These are phyloP conservation scores for Brienomyrus longianalis DNA, from an alignment of 2,113 vertebrate genomes.

Conservation along the genomic window DNA sequence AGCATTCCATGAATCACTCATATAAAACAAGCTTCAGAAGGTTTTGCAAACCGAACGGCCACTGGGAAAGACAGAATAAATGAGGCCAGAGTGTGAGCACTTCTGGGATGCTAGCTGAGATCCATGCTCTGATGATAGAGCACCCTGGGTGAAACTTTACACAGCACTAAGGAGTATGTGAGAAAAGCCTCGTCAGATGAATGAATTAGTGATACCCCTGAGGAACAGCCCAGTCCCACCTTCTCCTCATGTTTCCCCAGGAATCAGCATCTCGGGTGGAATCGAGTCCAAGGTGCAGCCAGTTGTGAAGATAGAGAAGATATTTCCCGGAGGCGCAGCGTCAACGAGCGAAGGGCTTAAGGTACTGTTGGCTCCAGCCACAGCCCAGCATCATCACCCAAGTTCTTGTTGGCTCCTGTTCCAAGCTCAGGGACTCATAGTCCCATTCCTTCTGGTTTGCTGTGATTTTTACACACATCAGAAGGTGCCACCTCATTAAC, in stretches of 20 bases:
- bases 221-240: not conserved
- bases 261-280: slow-evolving; percentile 92
- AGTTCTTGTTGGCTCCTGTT: not conserved
- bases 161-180: not conserved
- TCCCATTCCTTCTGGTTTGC: not conserved
- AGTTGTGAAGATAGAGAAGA: slow-evolving; percentile 93
- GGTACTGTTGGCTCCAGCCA: slow-evolving; percentile 50
- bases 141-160: not conserved
- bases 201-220: not conserved
- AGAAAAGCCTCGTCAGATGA: not conserved
- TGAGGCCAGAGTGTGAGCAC: not conserved
- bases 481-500: not conserved
- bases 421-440: not conserved
- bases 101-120: not conserved
- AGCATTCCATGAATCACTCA: not conserved
- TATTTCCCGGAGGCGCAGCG: slow-evolving; percentile 89
- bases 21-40: not conserved
- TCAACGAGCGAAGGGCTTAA: slow-evolving; percentile 77
- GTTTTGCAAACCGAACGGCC: not conserved
- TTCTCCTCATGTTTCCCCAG: slow-evolving; percentile 49
- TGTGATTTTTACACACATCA: not conserved
- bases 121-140: not conserved
- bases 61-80: not conserved
- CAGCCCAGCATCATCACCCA: not conserved
- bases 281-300: slow-evolving; percentile 87